Conservation (phyloP, 1,140 invertebrate species). For the Trigoniulus corallinus region DNA sequence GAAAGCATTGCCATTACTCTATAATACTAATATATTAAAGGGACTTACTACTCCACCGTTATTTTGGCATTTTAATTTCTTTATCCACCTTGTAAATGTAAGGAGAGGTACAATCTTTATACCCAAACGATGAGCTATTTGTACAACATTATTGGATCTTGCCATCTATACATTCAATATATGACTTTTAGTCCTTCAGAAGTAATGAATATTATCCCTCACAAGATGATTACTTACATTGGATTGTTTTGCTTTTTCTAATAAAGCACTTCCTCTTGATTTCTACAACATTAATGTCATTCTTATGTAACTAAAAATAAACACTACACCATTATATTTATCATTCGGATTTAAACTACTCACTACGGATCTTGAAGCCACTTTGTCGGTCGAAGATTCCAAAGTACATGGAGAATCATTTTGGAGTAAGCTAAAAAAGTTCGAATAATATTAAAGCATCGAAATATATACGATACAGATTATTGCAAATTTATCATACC, state of each 20-base stretch:
- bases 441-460: background rate
- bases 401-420: background rate
- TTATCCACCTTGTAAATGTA: background rate
- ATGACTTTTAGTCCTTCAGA: background rate
- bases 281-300: background rate
- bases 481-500: background rate
- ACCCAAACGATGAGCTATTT: background rate
- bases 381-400: background rate
- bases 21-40: too few relatives aligned
- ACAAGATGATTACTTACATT: background rate
- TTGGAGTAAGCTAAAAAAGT: background rate
- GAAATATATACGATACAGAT: background rate
- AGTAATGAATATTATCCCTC: background rate
- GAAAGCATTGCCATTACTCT: background rate
- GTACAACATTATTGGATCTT: background rate
- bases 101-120: background rate
- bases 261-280: background rate
- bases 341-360: too few relatives aligned
- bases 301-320: background rate
- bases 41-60: too few relatives aligned
- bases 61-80: background rate
- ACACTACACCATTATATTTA: too few relatives aligned
- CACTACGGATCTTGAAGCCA: background rate
- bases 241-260: background rate
- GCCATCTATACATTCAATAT: background rate